These are phyloP conservation scores for Notarius lentiginosus DNA, from an alignment of 2,113 vertebrate species.

Conservation along the genomic window DNA sequence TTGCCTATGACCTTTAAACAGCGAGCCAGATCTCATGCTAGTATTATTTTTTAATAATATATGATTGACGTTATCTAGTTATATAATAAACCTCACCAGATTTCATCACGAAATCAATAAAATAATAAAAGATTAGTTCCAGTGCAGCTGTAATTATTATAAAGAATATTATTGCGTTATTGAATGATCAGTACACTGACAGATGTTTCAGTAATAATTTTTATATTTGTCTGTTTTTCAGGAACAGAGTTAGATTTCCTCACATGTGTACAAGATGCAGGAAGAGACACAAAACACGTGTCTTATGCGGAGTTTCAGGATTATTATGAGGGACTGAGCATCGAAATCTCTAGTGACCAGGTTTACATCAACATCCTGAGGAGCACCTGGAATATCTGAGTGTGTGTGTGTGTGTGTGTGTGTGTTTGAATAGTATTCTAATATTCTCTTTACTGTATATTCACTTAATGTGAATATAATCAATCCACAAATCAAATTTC, in stretches of 20 bases:
- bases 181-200: background rate
- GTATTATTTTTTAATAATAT: background rate
- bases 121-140: background rate
- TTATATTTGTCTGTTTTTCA: background rate
- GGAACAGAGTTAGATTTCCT: constrained; percentile 29
- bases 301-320: constrained; percentile 81
- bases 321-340: constrained; percentile 82
- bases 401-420: constrained; percentile 15
- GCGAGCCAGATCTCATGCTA: background rate
- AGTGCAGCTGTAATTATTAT: background rate
- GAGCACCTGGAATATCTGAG: constrained; percentile 77
- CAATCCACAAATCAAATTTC: background rate
- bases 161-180: background rate
- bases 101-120: too few species aligned
- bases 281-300: constrained; percentile 69
- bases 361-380: constrained; percentile 75
- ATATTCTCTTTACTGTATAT: background rate
- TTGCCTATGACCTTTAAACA: background rate
- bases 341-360: constrained; percentile 69
- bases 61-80: too few species aligned
- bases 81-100: background rate
- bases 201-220: constrained; percentile 17
- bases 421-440: background rate
- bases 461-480: background rate
- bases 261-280: background rate